phyloP scores from a whole-genome alignment of 1,140 invertebrate species.

The Drosophila sp. region DNA sequence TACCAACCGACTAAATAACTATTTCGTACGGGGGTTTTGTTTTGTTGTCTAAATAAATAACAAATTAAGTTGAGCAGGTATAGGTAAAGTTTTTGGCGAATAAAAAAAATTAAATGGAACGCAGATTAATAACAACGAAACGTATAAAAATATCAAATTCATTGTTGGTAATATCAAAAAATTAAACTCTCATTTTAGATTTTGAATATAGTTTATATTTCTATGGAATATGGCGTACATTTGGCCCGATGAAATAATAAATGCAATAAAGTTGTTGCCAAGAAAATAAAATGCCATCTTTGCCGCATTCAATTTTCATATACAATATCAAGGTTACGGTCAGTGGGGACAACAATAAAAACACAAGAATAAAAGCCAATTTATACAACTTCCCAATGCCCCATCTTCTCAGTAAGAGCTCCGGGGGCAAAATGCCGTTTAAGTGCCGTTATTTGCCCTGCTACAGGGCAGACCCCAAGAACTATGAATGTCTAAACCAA shows the following conservation, averaged over 20 bases:
- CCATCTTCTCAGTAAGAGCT: neutral
- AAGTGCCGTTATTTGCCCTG: constrained; percentile 9
- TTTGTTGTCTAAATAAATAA: constrained; percentile 46
- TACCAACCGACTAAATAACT: constrained; percentile 14
- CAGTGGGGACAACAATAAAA: constrained; percentile 18
- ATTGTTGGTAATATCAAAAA: neutral
- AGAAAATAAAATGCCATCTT: constrained; percentile 31
- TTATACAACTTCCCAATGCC: neutral
- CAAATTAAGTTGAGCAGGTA: constrained; percentile 70
- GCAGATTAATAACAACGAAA: neutral
- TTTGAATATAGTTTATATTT: too few species aligned
- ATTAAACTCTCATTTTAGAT: constrained; percentile 20
- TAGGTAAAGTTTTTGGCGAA: constrained; percentile 23
- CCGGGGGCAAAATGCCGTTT: constrained; percentile 14
- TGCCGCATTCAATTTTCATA: constrained; percentile 41
- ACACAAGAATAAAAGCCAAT: constrained; percentile 11
- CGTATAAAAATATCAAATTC: too few species aligned
- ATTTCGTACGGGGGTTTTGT: neutral
- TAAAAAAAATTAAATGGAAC: constrained; percentile 24
- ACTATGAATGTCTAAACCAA: constrained; percentile 29
- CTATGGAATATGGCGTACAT: neutral
- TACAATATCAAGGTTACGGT: constrained; percentile 41
- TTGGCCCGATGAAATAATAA: too few species aligned
- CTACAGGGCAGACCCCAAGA: constrained; percentile 18
- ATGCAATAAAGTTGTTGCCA: constrained; percentile 19